Conservation (phyloP, 2,888 invertebrate genomes). For the Endomychus coccineus region DNA sequence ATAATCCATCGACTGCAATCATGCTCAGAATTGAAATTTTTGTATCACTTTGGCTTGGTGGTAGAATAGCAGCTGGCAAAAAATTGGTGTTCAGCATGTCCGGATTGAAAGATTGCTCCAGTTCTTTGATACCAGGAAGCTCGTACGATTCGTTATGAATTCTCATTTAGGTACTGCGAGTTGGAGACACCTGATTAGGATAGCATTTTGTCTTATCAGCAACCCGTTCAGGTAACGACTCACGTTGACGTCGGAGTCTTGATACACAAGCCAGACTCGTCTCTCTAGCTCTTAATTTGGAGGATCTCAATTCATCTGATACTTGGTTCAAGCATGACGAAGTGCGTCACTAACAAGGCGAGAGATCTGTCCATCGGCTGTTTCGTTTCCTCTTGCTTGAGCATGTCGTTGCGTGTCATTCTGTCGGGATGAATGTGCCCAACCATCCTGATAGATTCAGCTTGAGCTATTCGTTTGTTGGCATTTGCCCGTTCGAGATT, state of each 20-base stretch:
- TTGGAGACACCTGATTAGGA: background rate
- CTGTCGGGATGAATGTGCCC: background rate
- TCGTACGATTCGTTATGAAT: background rate
- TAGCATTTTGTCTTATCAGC: constrained; percentile 1
- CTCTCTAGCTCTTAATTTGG: background rate
- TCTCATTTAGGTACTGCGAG: constrained; percentile 1
- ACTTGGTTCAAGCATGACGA: background rate
- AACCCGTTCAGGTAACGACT: background rate
- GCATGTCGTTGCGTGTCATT: constrained; percentile 1
- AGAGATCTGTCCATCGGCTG: constrained; percentile 1
- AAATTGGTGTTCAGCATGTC: constrained; percentile 1
- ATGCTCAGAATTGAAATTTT: background rate
- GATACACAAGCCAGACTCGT: background rate
- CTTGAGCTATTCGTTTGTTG: background rate
- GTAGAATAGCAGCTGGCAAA: constrained; percentile 1
- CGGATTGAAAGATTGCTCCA: background rate
- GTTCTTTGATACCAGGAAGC: background rate
- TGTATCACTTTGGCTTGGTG: background rate
- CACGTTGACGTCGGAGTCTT: constrained; percentile 1
- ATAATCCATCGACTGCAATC: background rate
- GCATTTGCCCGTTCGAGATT: background rate
- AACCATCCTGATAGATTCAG: background rate
- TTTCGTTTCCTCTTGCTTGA: background rate
- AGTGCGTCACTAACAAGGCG: background rate
- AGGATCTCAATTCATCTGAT: constrained; percentile 1